These are phyloP conservation scores for Onychomys leucogaster DNA, from an alignment of 2,797 vertebrate genomes.

Conservation along the genomic window DNA sequence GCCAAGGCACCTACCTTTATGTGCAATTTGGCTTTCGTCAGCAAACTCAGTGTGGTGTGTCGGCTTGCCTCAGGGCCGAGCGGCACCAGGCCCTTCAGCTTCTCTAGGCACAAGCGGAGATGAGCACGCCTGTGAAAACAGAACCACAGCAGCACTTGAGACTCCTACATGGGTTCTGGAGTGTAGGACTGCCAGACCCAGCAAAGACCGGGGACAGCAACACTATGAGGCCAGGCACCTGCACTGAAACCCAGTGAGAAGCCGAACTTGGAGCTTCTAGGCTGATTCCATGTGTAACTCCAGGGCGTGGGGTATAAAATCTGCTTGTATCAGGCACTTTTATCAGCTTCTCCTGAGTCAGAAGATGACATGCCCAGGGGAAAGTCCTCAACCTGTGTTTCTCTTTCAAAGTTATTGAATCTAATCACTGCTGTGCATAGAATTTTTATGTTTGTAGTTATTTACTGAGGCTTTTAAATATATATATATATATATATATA, in stretches of 20 bases:
- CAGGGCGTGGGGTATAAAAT: background rate
- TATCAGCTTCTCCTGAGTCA: background rate
- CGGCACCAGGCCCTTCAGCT: constrained; percentile 95
- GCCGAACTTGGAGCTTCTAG: background rate
- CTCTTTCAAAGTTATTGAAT: background rate
- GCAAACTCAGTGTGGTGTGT: constrained; percentile 96
- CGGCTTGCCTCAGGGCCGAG: constrained; percentile 93
- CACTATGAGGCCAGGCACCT: background rate
- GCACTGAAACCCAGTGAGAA: background rate
- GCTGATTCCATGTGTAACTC: background rate
- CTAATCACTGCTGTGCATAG: background rate
- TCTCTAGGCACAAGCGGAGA: constrained; percentile 95
- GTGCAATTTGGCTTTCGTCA: constrained; percentile 95
- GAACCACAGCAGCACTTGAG: constrained; percentile 36
- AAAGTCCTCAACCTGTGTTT: background rate
- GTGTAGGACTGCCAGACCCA: background rate
- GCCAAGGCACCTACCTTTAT: constrained; percentile 91
- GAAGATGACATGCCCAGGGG: background rate
- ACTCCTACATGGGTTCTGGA: constrained; percentile 8
- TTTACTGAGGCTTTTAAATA: background rate
- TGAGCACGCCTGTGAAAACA: constrained; percentile 91
- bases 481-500: too few species aligned
- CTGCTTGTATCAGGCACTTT: background rate
- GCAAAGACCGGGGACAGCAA: background rate
- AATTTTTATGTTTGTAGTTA: background rate